phyloP scores from a whole-genome alignment of 2,797 vertebrate genomes.

The Notolepis coatsorum region DNA sequence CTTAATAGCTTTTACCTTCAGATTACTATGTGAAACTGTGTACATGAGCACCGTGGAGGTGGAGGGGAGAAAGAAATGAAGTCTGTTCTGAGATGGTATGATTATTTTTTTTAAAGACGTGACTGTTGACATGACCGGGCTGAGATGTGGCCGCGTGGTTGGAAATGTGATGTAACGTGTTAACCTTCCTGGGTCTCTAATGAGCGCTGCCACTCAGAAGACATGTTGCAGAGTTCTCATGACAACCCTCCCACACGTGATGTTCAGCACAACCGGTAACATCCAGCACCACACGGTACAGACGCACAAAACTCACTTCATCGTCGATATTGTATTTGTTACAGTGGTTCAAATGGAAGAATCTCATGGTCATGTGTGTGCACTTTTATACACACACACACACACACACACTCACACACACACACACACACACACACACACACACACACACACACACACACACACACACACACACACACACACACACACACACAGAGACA shows the following conservation, averaged over 20 bases:
- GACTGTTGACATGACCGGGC: slow-evolving; percentile 42
- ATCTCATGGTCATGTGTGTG: background rate
- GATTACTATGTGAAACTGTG: slow-evolving; percentile 26
- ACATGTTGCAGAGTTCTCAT: slow-evolving; percentile 34
- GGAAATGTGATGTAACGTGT: slow-evolving; percentile 39
- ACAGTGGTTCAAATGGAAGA: background rate
- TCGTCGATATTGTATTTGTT: background rate
- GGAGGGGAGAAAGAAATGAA: slow-evolving; percentile 27
- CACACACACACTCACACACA: background rate
- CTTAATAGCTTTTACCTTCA: slow-evolving; percentile 49
- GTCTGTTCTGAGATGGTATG: slow-evolving; percentile 17
- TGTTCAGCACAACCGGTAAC: slow-evolving; percentile 31
- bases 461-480: slow-evolving; percentile 7
- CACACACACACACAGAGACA: background rate
- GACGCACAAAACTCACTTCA: background rate
- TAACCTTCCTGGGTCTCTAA: slow-evolving; percentile 10
- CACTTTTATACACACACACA: background rate
- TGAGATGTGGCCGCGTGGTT: slow-evolving; percentile 44
- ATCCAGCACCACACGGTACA: background rate
- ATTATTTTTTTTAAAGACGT: slow-evolving; percentile 13
- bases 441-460: background rate
- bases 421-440: slow-evolving; percentile 1
- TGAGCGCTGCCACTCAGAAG: background rate
- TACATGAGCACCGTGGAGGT: background rate
- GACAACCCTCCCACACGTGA: slow-evolving; percentile 48